A percentile compares a stretch with the other conserved stretches of the same genome.
Conservation (phyloP, 2,797 vertebrate genomes). For the Myiothlypis chrysogaster region DNA sequence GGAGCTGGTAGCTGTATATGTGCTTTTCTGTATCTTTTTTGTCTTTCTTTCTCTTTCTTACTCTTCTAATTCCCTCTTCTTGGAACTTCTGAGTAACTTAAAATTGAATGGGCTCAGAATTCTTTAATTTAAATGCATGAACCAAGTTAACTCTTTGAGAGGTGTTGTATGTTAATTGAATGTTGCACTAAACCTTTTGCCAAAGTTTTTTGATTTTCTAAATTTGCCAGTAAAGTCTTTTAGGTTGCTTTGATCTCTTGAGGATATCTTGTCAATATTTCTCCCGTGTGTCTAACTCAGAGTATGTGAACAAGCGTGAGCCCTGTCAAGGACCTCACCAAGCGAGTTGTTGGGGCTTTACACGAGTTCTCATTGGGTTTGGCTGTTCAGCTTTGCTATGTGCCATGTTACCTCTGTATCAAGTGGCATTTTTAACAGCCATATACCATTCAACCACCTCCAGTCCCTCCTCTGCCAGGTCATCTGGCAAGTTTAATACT, state of each 20-base stretch:
- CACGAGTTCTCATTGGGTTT: background rate
- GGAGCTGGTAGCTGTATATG: background rate
- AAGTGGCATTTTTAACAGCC: background rate
- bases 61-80: background rate
- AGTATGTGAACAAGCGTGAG: accelerated
- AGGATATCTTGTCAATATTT: background rate
- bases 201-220: background rate
- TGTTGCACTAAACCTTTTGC: background rate
- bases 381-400: background rate
- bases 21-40: background rate
- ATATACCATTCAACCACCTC: background rate
- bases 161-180: background rate
- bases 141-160: background rate
- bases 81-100: background rate
- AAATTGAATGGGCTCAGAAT: background rate
- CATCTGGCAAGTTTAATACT: background rate
- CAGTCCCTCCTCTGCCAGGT: background rate
- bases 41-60: background rate
- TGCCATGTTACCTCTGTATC: background rate
- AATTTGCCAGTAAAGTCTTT: background rate
- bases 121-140: background rate
- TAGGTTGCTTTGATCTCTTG: background rate
- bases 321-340: accelerated
- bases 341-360: accelerated
- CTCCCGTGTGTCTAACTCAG: accelerated